Conservation (phyloP, 2,888 invertebrate genomes). For the Chalcosyrphus nemorum region DNA sequence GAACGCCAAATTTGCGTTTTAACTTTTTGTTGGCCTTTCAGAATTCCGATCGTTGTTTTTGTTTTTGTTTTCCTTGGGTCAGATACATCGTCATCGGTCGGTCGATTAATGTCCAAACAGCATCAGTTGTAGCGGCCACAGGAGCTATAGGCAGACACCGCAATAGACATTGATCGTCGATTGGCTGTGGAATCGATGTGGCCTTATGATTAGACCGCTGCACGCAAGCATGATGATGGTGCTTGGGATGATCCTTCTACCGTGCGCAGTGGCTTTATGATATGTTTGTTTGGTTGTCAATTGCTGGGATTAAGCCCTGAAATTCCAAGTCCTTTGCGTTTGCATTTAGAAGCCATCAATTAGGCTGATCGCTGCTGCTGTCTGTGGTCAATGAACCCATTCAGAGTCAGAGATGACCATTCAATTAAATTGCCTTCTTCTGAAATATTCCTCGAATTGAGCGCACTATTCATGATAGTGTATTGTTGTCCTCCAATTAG, state of each 20-base stretch:
- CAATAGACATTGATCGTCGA: constrained; percentile 72
- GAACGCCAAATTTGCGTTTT: constrained; percentile 58
- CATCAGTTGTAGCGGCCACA: constrained; percentile 31
- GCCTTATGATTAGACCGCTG: constrained; percentile 69
- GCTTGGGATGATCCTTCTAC: constrained; percentile 61
- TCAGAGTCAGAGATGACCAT: constrained; percentile 18
- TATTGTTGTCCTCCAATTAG: constrained; percentile 59
- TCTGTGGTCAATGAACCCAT: constrained; percentile 53
- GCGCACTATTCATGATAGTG: constrained; percentile 29
- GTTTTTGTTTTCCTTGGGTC: constrained; percentile 17
- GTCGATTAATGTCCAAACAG: constrained; percentile 61
- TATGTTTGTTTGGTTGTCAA: constrained; percentile 72
- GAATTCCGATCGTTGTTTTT: constrained; percentile 59
- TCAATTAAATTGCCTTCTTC: constrained; percentile 28
- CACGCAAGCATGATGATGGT: constrained; percentile 71
- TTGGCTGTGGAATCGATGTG: constrained; percentile 63
- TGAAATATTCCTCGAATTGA: constrained; percentile 49
- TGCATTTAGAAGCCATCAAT: constrained; percentile 55
- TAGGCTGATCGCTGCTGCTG: constrained; percentile 43
- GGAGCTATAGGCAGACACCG: constrained; percentile 68
- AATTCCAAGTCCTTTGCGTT: constrained; percentile 43
- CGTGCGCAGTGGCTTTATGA: constrained; percentile 54
- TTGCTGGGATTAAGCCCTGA: constrained; percentile 65
- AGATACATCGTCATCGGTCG: constrained; percentile 7
- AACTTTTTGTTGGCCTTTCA: constrained; percentile 29